Percentiles rank a stretch among this genome's conserved stretches.
These are phyloP conservation scores for Lytechinus pictus DNA, from an alignment of 35 echinoderm and acorn worm species.

Conservation along the genomic window DNA sequence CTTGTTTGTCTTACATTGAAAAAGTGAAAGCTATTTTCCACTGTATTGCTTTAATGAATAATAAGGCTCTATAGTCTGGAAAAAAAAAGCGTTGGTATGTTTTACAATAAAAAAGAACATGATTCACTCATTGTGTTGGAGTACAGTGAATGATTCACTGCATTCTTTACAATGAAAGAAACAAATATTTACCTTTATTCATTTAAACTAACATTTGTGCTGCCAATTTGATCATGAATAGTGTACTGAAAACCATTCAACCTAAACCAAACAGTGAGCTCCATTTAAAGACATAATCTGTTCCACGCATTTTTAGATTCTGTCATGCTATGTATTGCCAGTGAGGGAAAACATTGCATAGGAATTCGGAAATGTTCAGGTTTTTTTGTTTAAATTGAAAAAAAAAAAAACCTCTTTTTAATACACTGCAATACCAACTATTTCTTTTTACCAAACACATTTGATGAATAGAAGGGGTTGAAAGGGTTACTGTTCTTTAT, in stretches of 20 bases:
- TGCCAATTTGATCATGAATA: background rate
- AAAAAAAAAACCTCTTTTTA: no score
- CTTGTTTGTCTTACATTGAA: background rate
- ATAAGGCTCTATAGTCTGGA: background rate
- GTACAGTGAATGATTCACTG: no score
- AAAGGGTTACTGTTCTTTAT: background rate
- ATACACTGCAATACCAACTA: background rate
- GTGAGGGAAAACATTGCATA: no score
- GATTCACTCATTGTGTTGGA: no score
- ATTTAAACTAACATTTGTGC: background rate
- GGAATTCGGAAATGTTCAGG: no score
- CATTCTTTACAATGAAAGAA: background rate
- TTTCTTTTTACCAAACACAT: background rate
- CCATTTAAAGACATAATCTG: background rate
- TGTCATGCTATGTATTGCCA: background rate
- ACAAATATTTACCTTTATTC: background rate
- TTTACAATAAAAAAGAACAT: background rate
- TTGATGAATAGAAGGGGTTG: background rate
- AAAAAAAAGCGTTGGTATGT: background rate
- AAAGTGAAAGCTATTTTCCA: background rate
- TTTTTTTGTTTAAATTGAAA: no score
- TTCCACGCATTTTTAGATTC: background rate
- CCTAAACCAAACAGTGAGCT: background rate
- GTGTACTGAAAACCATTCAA: background rate
- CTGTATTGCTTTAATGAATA: background rate